phyloP scores from a whole-genome alignment of 2,888 invertebrate genomes.

The Tetranychus truncatus region DNA sequence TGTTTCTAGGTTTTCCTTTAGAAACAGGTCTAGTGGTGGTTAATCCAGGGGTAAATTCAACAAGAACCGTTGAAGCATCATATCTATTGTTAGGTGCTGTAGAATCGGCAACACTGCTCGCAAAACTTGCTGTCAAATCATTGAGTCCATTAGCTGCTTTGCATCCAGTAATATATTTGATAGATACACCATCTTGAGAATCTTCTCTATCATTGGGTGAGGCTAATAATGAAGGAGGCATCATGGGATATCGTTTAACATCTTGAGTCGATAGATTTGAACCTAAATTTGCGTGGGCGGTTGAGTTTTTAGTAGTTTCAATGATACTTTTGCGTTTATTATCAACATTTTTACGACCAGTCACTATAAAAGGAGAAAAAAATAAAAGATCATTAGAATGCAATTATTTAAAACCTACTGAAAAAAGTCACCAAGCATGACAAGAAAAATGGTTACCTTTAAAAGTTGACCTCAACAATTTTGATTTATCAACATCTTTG shows the following conservation, averaged over 20 bases:
- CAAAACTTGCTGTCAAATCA: not conserved
- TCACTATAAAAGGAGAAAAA: not conserved
- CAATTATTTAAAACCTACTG: not conserved
- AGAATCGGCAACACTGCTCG: not conserved
- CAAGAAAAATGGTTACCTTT: not conserved
- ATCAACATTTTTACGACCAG: not conserved
- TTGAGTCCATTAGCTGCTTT: not conserved
- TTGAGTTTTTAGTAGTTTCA: not conserved
- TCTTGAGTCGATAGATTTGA: not conserved
- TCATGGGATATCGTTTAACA: not conserved
- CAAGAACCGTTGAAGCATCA: not conserved
- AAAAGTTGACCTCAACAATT: not conserved
- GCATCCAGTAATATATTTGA: not conserved
- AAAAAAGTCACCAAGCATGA: not conserved
- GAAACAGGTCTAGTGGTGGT: not conserved
- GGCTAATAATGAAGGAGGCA: not conserved
- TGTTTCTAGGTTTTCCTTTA: not conserved
- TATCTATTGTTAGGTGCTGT: not conserved
- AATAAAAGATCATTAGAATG: not conserved
- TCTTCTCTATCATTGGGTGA: not conserved
- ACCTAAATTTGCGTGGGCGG: not conserved
- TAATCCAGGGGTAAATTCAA: slow-evolving; percentile 5
- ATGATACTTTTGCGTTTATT: not conserved
- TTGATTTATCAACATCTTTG: not conserved
- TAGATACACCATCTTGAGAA: not conserved